Evolutionary conservation across 1,140 invertebrate genomes (phyloP).

Genomic region (Lethocerus indicus): DNA sequence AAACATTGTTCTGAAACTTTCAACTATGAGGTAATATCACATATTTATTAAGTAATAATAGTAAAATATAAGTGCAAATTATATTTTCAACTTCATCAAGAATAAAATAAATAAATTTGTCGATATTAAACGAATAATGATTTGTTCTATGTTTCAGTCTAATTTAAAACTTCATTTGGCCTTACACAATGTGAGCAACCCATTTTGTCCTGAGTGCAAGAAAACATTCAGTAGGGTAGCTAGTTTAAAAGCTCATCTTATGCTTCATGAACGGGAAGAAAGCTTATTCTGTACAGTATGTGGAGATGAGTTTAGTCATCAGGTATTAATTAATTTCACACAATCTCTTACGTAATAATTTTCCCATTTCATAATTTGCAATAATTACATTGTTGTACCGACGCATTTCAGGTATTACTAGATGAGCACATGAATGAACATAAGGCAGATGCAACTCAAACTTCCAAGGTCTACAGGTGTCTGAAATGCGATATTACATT

Average conservation of each 20-base stretch:
- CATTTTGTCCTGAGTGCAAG: conserved; percentile 44
- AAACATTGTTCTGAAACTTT: conserved; percentile 38
- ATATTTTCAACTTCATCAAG: not conserved
- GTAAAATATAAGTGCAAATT: conserved; percentile 9
- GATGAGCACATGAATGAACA: too few relatives aligned
- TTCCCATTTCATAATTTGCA: too few relatives aligned
- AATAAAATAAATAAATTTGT: not conserved
- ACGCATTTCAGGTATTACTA: too few relatives aligned
- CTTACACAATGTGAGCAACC: conserved; percentile 32
- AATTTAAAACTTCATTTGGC: conserved; percentile 44
- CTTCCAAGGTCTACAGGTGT: too few relatives aligned
- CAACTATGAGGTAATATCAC: conserved; percentile 34
- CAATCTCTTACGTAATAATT: too few relatives aligned
- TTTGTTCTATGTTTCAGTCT: conserved; percentile 22
- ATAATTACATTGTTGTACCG: too few relatives aligned
- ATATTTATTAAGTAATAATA: conserved; percentile 12
- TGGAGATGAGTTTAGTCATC: conserved; percentile 44
- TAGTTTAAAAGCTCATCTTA: conserved; percentile 50
- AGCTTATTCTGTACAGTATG: conserved; percentile 48
- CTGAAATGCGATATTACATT: too few relatives aligned
- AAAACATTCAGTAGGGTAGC: conserved; percentile 44
- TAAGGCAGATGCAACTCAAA: too few relatives aligned
- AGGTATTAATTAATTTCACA: too few relatives aligned
- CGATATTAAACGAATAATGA: not conserved
- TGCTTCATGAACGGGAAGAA: conserved; percentile 49